phyloP scores from a whole-genome alignment of 2,797 vertebrate species.

The Coregonus sp. region DNA sequence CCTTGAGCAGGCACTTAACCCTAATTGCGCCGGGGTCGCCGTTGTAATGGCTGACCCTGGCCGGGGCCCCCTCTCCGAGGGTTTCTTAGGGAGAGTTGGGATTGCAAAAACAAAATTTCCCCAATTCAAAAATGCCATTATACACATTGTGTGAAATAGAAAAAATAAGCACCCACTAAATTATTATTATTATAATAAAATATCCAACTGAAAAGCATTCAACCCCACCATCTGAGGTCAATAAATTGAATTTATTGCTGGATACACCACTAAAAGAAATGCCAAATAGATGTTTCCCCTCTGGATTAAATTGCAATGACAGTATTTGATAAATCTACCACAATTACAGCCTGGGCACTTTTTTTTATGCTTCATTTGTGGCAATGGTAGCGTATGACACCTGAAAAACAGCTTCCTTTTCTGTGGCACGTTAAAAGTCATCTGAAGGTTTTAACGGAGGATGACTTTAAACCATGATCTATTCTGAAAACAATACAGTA shows the following conservation, averaged over 20 bases:
- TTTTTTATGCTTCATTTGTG: background rate
- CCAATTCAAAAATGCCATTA: no score
- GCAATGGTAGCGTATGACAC: background rate
- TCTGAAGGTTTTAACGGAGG: slow-evolving; percentile 1
- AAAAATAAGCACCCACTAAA: no score
- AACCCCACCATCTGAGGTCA: background rate
- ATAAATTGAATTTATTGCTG: background rate
- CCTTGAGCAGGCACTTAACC: no score
- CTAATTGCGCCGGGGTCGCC: no score
- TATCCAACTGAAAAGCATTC: background rate
- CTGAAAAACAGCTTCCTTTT: background rate
- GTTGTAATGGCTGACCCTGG: no score
- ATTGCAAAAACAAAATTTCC: no score
- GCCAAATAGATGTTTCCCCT: background rate
- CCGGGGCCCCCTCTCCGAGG: no score
- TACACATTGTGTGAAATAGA: no score
- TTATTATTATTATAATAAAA: background rate
- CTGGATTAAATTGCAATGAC: background rate
- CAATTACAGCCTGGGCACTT: background rate
- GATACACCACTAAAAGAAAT: background rate
- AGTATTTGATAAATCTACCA: background rate
- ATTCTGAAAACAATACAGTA: background rate
- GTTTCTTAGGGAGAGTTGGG: no score
- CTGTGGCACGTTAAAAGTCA: background rate
- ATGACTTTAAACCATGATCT: slow-evolving; percentile 9